Conservation (phyloP, 2,113 vertebrate genomes). For the Lepus europaeus region DNA sequence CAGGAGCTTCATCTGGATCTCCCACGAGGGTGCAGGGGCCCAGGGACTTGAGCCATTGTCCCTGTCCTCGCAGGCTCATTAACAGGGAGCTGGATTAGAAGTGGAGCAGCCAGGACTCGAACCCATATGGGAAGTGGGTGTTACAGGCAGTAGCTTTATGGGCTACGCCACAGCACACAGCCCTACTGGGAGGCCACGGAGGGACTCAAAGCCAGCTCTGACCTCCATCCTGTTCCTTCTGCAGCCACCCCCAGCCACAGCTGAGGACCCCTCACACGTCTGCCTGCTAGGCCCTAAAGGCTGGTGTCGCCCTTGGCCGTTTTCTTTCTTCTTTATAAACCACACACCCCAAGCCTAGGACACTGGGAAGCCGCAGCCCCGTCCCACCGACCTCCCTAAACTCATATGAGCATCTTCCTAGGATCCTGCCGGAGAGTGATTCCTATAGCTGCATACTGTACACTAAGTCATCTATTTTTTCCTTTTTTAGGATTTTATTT, state of each 20-base stretch:
- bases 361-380: too few species aligned
- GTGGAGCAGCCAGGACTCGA: too few species aligned
- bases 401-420: neutral
- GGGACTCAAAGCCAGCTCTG: neutral
- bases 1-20: too few species aligned
- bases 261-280: neutral
- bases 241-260: neutral
- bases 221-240: neutral
- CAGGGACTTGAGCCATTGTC: too few species aligned
- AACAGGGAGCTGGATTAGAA: too few species aligned
- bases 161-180: neutral
- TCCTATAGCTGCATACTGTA: neutral
- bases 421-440: neutral
- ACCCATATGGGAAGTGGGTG: too few species aligned
- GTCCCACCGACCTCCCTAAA: neutral
- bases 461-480: too few species aligned
- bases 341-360: neutral
- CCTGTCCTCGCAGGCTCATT: too few species aligned
- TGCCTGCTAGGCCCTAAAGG: neutral
- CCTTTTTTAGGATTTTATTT: too few species aligned
- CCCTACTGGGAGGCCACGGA: neutral
- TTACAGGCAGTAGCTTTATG: too few species aligned
- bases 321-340: neutral
- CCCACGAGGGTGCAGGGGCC: too few species aligned
- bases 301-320: neutral